Percentiles rank a stretch among this genome's conserved stretches.
phyloP scores from a whole-genome alignment of 2,888 invertebrate species.

The Tetranychus truncatus region DNA sequence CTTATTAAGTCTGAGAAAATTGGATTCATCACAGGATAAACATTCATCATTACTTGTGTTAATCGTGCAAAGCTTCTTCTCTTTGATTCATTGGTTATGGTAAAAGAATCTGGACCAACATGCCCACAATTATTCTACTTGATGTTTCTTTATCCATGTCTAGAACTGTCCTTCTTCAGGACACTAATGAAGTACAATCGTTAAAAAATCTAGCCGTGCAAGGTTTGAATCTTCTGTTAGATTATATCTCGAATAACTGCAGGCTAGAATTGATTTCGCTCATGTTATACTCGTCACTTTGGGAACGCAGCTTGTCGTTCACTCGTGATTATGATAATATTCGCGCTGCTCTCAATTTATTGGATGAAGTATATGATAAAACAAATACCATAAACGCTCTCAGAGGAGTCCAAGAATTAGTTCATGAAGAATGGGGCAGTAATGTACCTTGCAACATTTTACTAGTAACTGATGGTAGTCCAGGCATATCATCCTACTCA shows the following conservation, averaged over 20 bases:
- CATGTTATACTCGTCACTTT: conserved; percentile 35
- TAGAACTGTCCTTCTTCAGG: conserved; percentile 39
- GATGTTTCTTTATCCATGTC: conserved; percentile 57
- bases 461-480: conserved; percentile 21
- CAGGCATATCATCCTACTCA: conserved; percentile 10
- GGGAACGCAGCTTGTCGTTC: conserved; percentile 48
- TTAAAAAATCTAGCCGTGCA: conserved; percentile 44
- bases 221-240: conserved; percentile 47
- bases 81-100: not conserved
- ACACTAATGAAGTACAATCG: conserved; percentile 30
- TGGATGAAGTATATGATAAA: conserved; percentile 61
- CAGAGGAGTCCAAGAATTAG: conserved; percentile 54
- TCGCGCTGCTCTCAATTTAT: conserved; percentile 49
- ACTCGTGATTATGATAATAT: conserved; percentile 70
- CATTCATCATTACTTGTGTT: too few species aligned
- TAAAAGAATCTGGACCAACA: conserved; percentile 29
- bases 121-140: conserved; percentile 53
- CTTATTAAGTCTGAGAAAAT: too few species aligned
- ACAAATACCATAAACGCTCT: conserved; percentile 63
- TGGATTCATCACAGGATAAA: too few species aligned
- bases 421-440: conserved; percentile 67
- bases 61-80: not conserved
- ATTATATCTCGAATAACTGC: conserved; percentile 45
- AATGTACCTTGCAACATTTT: conserved; percentile 60
- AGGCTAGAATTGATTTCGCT: conserved; percentile 53